Evolutionary conservation across 2,797 vertebrate species (phyloP).

Genomic region (Centropyge bicolor): DNA sequence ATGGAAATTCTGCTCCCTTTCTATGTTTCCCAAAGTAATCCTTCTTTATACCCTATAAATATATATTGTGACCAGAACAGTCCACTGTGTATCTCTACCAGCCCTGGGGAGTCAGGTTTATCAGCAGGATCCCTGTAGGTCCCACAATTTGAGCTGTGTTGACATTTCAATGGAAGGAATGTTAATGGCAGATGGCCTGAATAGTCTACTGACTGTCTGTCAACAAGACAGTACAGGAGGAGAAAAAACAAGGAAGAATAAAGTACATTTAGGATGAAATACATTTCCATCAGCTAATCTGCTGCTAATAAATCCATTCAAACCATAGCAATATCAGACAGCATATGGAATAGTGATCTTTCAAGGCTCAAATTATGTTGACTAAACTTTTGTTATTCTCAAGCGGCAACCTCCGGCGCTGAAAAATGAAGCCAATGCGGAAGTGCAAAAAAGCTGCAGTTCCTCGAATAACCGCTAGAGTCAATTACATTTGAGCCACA

Average conservation of each 20-base stretch:
- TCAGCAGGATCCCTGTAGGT: slow-evolving; percentile 15
- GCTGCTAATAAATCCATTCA: background rate
- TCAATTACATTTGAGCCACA: no score
- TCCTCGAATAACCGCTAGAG: no score
- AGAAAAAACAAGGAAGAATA: background rate
- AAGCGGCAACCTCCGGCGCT: no score
- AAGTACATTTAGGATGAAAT: background rate
- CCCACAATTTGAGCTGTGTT: slow-evolving; percentile 16
- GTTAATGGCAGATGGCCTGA: slow-evolving; percentile 38
- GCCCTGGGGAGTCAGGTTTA: background rate
- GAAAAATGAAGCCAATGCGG: no score
- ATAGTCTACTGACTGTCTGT: slow-evolving; percentile 14
- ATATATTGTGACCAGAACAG: background rate
- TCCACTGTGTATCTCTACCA: background rate
- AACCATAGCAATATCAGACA: background rate
- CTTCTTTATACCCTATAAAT: background rate
- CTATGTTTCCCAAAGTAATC: background rate
- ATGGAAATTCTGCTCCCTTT: background rate
- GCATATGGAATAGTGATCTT: background rate
- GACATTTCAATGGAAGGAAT: slow-evolving; percentile 58
- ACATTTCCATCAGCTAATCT: background rate
- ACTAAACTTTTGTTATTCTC: background rate
- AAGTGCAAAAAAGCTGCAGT: no score
- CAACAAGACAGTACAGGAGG: background rate
- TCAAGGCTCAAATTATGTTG: background rate